phyloP scores from a whole-genome alignment of 2,888 invertebrate genomes.

The Drosophila mulleri region DNA sequence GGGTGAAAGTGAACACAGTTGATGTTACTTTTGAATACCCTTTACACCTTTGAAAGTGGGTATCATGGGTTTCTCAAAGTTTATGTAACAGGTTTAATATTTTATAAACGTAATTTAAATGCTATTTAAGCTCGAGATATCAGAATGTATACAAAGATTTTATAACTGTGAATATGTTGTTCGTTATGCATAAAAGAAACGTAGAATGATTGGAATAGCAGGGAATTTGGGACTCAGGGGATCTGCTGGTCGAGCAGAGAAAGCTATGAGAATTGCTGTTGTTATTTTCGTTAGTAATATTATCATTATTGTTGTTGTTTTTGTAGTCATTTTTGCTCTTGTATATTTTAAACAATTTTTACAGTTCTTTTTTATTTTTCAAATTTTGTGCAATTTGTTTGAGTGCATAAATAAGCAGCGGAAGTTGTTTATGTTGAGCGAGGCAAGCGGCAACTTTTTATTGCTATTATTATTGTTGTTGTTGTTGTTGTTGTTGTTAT shows the following conservation, averaged over 20 bases:
- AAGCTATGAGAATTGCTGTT: neutral
- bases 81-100: no score
- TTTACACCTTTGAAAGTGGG: no score
- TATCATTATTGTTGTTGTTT: conserved; percentile 15
- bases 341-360: conserved; percentile 45
- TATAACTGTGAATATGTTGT: no score
- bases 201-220: no score
- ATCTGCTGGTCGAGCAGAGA: no score
- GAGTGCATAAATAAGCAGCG: conserved; percentile 53
- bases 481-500: neutral
- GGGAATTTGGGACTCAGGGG: no score
- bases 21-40: neutral
- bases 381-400: conserved; percentile 44
- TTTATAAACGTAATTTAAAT: no score
- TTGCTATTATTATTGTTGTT: conserved; percentile 8
- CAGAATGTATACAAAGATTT: no score
- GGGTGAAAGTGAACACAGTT: conserved; percentile 71
- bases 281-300: neutral
- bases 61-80: no score
- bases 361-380: conserved; percentile 7
- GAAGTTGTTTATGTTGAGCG: conserved; percentile 66
- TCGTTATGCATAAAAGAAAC: no score
- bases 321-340: conserved; percentile 14
- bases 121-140: no score
- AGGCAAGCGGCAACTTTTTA: conserved; percentile 3